phyloP scores from a whole-genome alignment of 2,113 vertebrate genomes.

The Mormyrus iriodes region DNA sequence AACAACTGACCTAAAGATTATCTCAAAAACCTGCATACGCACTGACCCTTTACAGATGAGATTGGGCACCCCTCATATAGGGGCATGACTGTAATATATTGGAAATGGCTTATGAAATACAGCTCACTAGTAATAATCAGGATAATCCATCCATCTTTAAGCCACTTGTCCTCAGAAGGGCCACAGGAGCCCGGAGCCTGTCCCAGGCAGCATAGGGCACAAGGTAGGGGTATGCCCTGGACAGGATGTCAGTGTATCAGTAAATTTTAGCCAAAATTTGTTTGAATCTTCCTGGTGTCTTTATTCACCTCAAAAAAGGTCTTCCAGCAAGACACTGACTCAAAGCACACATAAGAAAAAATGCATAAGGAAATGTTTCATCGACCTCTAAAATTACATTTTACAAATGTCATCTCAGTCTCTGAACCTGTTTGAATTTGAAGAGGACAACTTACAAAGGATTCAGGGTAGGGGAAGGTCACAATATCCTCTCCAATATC shows the following conservation, averaged over 20 bases:
- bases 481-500: background rate
- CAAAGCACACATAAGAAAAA: background rate
- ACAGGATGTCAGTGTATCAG: background rate
- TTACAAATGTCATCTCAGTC: background rate
- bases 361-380: background rate
- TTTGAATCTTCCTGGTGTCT: background rate
- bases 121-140: background rate
- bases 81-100: background rate
- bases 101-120: background rate
- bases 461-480: background rate
- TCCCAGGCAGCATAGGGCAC: background rate
- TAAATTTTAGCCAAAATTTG: background rate
- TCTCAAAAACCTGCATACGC: background rate
- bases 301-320: background rate
- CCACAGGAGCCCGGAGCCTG: background rate
- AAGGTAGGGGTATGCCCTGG: background rate
- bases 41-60: background rate
- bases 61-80: background rate
- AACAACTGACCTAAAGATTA: background rate
- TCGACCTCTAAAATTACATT: background rate
- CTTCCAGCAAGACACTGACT: background rate
- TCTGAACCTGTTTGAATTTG: background rate
- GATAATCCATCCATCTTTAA: background rate
- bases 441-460: background rate
- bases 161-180: background rate